Conservation (phyloP, 1,140 invertebrate genomes). For the Formica exsecta region DNA sequence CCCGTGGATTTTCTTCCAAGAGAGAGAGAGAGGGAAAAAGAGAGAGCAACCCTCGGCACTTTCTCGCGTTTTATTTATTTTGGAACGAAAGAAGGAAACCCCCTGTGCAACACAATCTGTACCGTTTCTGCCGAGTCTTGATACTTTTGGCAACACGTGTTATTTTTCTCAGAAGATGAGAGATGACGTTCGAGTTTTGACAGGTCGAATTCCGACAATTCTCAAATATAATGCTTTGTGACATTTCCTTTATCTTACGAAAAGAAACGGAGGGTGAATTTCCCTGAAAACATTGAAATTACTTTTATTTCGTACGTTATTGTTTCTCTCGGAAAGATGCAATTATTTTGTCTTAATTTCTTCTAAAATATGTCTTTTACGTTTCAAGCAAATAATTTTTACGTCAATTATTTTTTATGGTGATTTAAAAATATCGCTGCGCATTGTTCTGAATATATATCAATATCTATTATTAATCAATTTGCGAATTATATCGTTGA, state of each 20-base stretch:
- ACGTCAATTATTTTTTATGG: not conserved
- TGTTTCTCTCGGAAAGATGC: not conserved
- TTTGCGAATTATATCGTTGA: not conserved
- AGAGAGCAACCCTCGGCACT: not conserved
- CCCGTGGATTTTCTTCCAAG: conserved; percentile 78
- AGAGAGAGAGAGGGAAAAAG: conserved; percentile 63
- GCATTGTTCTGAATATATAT: not conserved
- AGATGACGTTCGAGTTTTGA: not conserved
- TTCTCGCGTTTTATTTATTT: conserved; percentile 50
- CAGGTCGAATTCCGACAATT: conserved; percentile 14
- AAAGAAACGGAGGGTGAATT: not conserved
- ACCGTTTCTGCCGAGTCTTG: not conserved
- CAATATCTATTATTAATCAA: not conserved
- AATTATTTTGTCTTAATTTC: not conserved
- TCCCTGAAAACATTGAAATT: not conserved
- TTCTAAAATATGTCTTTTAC: not conserved
- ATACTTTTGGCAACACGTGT: conserved; percentile 43
- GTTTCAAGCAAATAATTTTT: not conserved
- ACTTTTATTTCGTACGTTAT: not conserved
- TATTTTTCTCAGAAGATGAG: conserved; percentile 29
- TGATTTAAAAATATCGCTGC: too few relatives aligned
- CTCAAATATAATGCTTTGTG: not conserved
- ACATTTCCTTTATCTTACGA: not conserved
- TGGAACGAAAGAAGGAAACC: conserved; percentile 57
- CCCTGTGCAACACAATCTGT: not conserved